These are phyloP conservation scores for Zaprionus taronus DNA, from an alignment of 1,140 invertebrate genomes.

Conservation along the genomic window DNA sequence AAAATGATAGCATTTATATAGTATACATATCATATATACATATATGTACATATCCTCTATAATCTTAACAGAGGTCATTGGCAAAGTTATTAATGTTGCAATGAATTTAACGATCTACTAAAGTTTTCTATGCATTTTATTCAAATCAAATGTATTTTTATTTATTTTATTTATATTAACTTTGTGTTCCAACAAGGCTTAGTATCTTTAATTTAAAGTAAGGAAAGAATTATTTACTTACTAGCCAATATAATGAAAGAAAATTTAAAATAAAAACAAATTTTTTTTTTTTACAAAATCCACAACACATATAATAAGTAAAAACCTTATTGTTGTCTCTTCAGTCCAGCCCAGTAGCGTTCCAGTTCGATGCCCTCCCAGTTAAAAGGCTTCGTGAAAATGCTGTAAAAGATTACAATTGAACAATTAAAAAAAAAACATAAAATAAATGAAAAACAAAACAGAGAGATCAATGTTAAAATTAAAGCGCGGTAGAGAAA, in stretches of 20 bases:
- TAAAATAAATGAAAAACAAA: slow-evolving; percentile 25
- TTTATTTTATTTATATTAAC: too few species aligned
- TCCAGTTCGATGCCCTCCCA: slow-evolving; percentile 80
- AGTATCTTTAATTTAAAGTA: too few species aligned
- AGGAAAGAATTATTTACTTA: too few species aligned
- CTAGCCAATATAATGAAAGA: too few species aligned
- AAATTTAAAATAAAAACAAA: too few species aligned
- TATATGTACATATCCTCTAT: too few species aligned
- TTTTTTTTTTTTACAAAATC: too few species aligned
- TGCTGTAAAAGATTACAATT: slow-evolving; percentile 46
- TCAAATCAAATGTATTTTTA: too few species aligned
- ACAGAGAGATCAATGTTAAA: slow-evolving; percentile 28
- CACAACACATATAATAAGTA: not conserved
- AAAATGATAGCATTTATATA: too few species aligned
- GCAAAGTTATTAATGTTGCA: not conserved
- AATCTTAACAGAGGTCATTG: not conserved
- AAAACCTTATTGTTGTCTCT: slow-evolving; percentile 44
- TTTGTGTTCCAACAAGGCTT: too few species aligned
- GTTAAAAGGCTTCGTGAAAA: slow-evolving; percentile 74
- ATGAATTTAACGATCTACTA: not conserved
- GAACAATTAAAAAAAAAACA: not conserved
- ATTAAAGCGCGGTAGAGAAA: not conserved
- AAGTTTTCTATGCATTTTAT: too few species aligned
- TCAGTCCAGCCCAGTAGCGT: slow-evolving; percentile 67
- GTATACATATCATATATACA: too few species aligned